Evolutionary conservation across 2,888 invertebrate genomes (phyloP).

Genomic region (Acheta domesticus): DNA sequence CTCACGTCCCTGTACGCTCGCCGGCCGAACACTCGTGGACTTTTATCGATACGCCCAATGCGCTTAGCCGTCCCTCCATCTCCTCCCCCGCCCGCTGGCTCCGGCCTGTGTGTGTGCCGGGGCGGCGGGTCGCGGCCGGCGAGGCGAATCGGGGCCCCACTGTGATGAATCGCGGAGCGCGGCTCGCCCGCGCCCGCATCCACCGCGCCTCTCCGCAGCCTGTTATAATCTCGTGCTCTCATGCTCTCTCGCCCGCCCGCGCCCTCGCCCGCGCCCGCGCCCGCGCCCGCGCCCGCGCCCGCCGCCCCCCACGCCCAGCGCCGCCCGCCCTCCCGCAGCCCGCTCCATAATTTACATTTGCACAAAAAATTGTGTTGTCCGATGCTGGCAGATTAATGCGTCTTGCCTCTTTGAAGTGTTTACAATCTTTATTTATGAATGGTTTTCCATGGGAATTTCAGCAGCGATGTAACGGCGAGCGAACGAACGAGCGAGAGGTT

Average conservation of each 20-base stretch:
- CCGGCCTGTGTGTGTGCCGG: neutral
- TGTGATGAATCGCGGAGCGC: neutral
- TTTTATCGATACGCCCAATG: no score
- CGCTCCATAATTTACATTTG: slow-evolving; percentile 1
- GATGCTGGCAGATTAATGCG: slow-evolving; percentile 1
- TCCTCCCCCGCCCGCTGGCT: no score
- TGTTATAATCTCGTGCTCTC: neutral
- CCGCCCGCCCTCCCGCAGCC: neutral
- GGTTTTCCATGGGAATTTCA: neutral
- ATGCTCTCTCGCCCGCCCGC: neutral
- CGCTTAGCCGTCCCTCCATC: no score
- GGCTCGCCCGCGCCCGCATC: neutral
- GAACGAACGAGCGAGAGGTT: no score
- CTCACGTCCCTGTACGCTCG: no score
- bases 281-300: neutral
- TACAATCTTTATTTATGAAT: slow-evolving; percentile 2
- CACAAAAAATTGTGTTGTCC: slow-evolving; percentile 1
- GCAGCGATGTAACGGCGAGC: neutral
- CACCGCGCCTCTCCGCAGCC: neutral
- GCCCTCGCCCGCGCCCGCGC: neutral
- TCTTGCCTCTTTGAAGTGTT: neutral
- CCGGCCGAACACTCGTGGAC: no score
- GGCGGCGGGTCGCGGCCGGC: neutral
- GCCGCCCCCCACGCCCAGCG: neutral
- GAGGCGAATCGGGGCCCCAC: neutral